These are phyloP conservation scores for Echinometra lucunter DNA, from an alignment of 53 echinoderm and acorn worm genomes.

Conservation along the genomic window DNA sequence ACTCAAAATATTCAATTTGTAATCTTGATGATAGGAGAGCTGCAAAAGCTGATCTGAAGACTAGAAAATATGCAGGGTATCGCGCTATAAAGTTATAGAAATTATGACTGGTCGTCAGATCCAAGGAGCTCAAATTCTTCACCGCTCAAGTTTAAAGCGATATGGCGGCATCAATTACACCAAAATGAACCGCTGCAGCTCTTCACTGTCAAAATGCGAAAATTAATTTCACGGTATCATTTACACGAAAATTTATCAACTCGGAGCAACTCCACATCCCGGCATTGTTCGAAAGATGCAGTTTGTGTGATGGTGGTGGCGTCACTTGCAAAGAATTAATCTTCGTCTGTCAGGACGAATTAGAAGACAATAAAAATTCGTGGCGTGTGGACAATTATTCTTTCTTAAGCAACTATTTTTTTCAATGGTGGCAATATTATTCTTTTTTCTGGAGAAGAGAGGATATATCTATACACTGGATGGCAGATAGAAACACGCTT, in stretches of 20 bases:
- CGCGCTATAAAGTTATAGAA: background rate
- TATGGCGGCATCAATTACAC: conserved; percentile 61
- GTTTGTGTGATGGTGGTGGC: conserved; percentile 29
- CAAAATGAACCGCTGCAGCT: conserved; percentile 57
- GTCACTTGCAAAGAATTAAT: conserved; percentile 55
- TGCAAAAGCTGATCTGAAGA: background rate
- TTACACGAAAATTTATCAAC: conserved; percentile 51
- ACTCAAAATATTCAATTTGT: background rate
- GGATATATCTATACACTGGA: background rate
- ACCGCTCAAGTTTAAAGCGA: conserved; percentile 29
- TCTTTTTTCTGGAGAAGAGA: background rate
- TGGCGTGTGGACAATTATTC: conserved; percentile 59
- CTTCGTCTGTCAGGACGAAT: conserved; percentile 59
- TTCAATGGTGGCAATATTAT: background rate
- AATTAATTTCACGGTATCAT: conserved; percentile 67
- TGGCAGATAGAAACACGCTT: background rate
- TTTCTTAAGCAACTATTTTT: background rate
- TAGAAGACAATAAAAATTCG: conserved; percentile 58
- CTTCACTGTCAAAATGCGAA: conserved; percentile 57
- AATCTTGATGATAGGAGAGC: background rate
- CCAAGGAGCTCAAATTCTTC: conserved; percentile 25
- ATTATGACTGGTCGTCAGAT: background rate
- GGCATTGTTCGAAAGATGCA: conserved; percentile 36
- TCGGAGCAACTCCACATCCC: conserved; percentile 21
- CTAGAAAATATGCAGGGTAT: background rate